A percentile compares a stretch with the other conserved stretches of the same genome.
Evolutionary conservation across 2,797 vertebrate genomes (phyloP).

Genomic region (Sebastes miniatus): DNA sequence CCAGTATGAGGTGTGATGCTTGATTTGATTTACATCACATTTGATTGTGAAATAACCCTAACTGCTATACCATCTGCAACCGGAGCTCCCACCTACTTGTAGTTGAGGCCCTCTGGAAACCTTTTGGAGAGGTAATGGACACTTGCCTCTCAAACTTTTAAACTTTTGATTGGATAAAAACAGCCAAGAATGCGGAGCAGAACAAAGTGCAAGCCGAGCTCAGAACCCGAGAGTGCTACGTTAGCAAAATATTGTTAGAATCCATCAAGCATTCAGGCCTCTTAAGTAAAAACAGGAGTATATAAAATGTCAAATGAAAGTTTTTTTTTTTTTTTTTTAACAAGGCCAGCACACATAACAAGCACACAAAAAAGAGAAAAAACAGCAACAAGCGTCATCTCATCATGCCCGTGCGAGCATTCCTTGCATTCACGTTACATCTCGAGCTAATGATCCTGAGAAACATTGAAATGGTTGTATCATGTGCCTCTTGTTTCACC

Average conservation of each 20-base stretch:
- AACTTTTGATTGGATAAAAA: conserved; percentile 39
- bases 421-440: conserved; percentile 60
- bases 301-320: conserved; percentile 59
- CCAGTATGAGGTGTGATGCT: conserved; percentile 24
- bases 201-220: conserved; percentile 51
- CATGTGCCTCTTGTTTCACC: conserved; percentile 18
- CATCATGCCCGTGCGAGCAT: conserved; percentile 70
- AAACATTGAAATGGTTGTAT: conserved; percentile 11
- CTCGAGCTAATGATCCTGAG: conserved; percentile 50
- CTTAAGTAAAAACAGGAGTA: conserved; percentile 75
- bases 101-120: conserved; percentile 7
- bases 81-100: conserved; percentile 4
- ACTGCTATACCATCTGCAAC: conserved; percentile 42
- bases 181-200: conserved; percentile 42
- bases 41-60: conserved; percentile 26
- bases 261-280: conserved; percentile 70
- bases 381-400: conserved; percentile 70
- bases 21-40: conserved; percentile 22
- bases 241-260: conserved; percentile 70
- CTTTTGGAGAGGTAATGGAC: conserved; percentile 19
- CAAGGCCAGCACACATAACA: conserved; percentile 73
- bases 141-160: conserved; percentile 33
- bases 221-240: conserved; percentile 54
- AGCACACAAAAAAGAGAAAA: conserved; percentile 66
- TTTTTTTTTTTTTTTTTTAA: conserved; percentile 37